Conservation (phyloP, 2,888 invertebrate genomes). For the Lithosia quadra region DNA sequence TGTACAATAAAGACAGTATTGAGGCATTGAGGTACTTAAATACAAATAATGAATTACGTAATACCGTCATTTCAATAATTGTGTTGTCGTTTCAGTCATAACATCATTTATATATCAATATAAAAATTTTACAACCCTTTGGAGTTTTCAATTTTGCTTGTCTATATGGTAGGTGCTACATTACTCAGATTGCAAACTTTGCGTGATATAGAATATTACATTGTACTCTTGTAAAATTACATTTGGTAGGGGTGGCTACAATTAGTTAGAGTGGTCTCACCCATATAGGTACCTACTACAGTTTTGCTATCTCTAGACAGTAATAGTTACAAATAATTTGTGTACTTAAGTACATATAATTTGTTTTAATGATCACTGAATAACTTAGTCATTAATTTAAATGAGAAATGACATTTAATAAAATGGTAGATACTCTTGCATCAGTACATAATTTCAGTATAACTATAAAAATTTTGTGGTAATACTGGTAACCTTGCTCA, state of each 20-base stretch:
- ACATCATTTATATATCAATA: not conserved
- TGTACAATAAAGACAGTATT: too few relatives aligned
- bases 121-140: not conserved
- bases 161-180: not conserved
- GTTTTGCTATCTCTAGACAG: not conserved
- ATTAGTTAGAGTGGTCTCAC: not conserved
- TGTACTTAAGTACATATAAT: not conserved
- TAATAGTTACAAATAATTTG: not conserved
- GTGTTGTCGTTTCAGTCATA: not conserved
- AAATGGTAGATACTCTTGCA: not conserved
- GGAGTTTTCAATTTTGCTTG: constrained; percentile 4
- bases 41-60: too few relatives aligned
- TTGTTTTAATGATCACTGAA: not conserved
- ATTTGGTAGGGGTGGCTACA: not conserved
- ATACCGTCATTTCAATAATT: not conserved
- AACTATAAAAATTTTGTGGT: not conserved
- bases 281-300: not conserved
- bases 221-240: not conserved
- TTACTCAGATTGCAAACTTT: not conserved
- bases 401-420: not conserved
- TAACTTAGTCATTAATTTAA: constrained; percentile 1
- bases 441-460: not conserved
- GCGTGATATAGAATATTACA: not conserved
- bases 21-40: too few relatives aligned
- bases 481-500: constrained; percentile 11